Evolutionary conservation across 2,888 invertebrate genomes (phyloP).

Genomic region (Sycophila texana): DNA sequence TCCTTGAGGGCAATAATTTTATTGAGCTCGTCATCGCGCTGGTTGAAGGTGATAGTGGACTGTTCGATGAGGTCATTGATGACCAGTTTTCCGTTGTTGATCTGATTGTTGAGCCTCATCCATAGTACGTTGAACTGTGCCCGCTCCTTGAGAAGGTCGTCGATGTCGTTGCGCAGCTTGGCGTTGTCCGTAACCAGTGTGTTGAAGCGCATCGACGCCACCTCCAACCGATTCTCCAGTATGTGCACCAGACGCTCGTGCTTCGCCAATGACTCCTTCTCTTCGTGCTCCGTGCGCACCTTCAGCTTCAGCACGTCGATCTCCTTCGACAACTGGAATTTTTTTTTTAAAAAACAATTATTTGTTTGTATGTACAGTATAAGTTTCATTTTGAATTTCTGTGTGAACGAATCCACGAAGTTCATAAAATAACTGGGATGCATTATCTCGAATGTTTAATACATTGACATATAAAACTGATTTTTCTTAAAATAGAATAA

Average conservation of each 20-base stretch:
- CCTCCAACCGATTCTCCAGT: conserved; percentile 86
- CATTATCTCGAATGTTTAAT: too few species aligned
- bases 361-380: too few species aligned
- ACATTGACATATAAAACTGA: too few species aligned
- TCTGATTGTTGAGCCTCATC: conserved; percentile 85
- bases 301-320: conserved; percentile 73
- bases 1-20: conserved; percentile 89
- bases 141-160: conserved; percentile 88
- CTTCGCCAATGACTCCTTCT: conserved; percentile 77
- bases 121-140: conserved; percentile 89
- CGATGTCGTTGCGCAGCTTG: conserved; percentile 86
- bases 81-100: conserved; percentile 87
- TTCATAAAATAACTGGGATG: too few species aligned
- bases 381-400: too few species aligned
- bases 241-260: conserved; percentile 79
- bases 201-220: conserved; percentile 86
- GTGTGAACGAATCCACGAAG: too few species aligned
- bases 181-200: conserved; percentile 85
- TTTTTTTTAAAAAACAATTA: too few species aligned
- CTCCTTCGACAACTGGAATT: conserved; percentile 74
- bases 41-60: conserved; percentile 92
- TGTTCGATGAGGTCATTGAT: conserved; percentile 92
- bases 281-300: conserved; percentile 75
- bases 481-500: too few species aligned
- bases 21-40: conserved; percentile 87